Conservation (phyloP, 2,888 invertebrate species). For the Drosophila meridiana region DNA sequence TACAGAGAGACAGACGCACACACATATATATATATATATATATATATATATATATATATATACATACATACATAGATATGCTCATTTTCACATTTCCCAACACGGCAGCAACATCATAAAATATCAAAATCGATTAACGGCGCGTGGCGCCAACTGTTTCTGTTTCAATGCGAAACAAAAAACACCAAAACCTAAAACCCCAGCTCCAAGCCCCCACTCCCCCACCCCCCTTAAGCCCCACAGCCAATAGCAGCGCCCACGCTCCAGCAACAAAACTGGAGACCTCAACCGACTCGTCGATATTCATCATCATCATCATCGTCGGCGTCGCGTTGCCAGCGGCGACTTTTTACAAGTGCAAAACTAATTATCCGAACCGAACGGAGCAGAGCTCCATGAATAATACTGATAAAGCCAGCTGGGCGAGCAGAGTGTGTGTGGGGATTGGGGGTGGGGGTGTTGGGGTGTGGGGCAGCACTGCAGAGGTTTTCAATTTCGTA, state of each 20-base stretch:
- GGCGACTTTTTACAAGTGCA: conserved; percentile 38
- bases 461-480: background rate
- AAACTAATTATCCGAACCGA: conserved; percentile 55
- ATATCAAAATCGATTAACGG: conserved; percentile 55
- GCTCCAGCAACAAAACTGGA: background rate
- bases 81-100: conserved; percentile 24
- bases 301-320: background rate
- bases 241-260: background rate
- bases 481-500: conserved; percentile 44
- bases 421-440: conserved; percentile 3
- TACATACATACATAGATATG: conserved; percentile 9
- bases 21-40: background rate
- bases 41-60: background rate
- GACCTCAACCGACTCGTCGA: conserved; percentile 3
- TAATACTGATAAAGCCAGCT: conserved; percentile 53
- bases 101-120: conserved; percentile 36
- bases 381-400: conserved; percentile 38
- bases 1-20: background rate
- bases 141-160: conserved; percentile 58
- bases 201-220: background rate
- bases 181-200: conserved; percentile 1
- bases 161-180: conserved; percentile 7
- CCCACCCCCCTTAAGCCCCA: no score
- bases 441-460: background rate
- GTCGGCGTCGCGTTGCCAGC: conserved; percentile 19